Base-by-base conservation (phyloP, 2,888 invertebrate species). In the Lomographa bimaculata region DNA sequence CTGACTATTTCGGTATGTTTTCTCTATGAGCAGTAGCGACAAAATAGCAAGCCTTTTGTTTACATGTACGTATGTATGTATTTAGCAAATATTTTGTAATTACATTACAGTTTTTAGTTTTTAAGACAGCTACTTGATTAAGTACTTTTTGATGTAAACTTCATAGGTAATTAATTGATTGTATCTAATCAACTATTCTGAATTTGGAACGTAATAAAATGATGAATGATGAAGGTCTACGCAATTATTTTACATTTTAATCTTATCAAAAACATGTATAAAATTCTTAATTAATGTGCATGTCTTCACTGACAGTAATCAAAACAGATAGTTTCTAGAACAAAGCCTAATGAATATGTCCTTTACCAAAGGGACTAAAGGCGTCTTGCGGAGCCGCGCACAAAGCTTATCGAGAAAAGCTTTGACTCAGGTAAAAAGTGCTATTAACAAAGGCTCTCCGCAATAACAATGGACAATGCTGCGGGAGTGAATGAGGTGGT, bases 351-450 rank as follows among this genome's bases (percentile, higher is more conserved):
- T 38, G 37, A 39, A 41, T 33, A 23, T 33, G 24, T 44, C 40
- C 33, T 38, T 41, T 49, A 19, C 27, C 16, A 25, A 46, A 54
- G 38, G 20, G 24, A 14, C 43, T 47, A 40, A 39, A 42, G 29
- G 23, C 36, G 34, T 42, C 29, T 50, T 50, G 33, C 35, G 36
- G 40, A 17, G 7, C 34, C 21, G 17, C 21, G 17, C 48, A 49
- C 46, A 59, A 63, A 61, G 62, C 57, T 67, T 71, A 71, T 68
- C 63, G 54, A 58, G 56, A 64, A 23, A 64, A 61, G 64, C 70
- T 71, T 68, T 68, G 69, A 72, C 64, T 56, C 57, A 60, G 62
- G 62, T 66, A 72, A 68, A 73, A 74, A 76, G 75, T 66, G 64
- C 65, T 69, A 46, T 71, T 62, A 58, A 70, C 58, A 56, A 68